phyloP scores from a whole-genome alignment of 2,888 invertebrate genomes.

The Spisula solida region DNA sequence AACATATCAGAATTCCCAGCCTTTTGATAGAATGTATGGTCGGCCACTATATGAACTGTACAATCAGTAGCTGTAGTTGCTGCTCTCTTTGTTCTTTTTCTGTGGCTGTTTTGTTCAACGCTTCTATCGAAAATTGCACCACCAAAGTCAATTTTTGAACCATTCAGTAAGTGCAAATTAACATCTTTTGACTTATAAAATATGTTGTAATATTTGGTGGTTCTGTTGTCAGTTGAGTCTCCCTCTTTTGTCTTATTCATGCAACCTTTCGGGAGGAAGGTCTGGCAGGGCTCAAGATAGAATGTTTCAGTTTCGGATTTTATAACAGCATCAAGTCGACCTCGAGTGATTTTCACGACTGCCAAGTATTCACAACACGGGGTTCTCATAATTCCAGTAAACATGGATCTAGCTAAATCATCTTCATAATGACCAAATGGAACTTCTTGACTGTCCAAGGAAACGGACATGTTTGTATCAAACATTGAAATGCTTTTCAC shows the following conservation, averaged over 20 bases:
- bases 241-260: not conserved
- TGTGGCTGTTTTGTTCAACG: not conserved
- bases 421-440: not conserved
- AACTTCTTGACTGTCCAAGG: not conserved
- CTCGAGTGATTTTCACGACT: conserved; percentile 44
- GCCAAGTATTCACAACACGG: conserved; percentile 15
- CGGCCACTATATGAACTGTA: conserved; percentile 82
- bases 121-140: not conserved
- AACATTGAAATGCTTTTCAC: not conserved
- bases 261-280: not conserved
- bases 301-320: conserved; percentile 38
- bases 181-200: conserved; percentile 50
- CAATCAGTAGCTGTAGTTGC: conserved; percentile 65
- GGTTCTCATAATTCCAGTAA: conserved; percentile 26
- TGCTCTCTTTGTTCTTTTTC: not conserved
- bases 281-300: conserved; percentile 54
- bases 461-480: not conserved
- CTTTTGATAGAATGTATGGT: conserved; percentile 81
- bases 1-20: conserved; percentile 71
- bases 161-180: not conserved
- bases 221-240: not conserved
- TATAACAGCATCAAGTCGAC: conserved; percentile 55
- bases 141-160: conserved; percentile 24
- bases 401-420: not conserved
- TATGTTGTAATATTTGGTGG: conserved; percentile 16